These are phyloP conservation scores for Thryonomys swinderianus DNA, from an alignment of 2,113 vertebrate species.

Conservation along the genomic window DNA sequence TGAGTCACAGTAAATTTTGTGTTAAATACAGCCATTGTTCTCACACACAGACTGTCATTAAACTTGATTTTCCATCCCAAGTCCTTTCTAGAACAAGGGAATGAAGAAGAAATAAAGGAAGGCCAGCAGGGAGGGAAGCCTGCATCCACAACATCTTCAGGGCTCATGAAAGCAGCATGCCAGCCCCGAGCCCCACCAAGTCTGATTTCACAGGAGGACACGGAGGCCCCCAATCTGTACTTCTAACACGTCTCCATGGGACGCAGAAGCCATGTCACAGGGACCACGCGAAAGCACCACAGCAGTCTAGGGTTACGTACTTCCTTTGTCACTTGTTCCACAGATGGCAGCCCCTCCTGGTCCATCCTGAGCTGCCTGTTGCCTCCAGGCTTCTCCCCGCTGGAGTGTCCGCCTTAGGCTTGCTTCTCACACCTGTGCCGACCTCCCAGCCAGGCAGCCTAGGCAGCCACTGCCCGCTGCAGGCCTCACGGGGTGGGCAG, in stretches of 20 bases:
- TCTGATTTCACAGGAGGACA: background rate
- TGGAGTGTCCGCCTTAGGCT: background rate
- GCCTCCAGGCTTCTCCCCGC: background rate
- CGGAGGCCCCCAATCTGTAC: background rate
- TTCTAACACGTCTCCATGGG: background rate
- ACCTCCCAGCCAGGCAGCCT: background rate
- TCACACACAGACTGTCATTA: background rate
- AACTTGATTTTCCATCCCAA: slow-evolving; percentile 47
- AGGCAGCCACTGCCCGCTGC: background rate
- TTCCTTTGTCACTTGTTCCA: background rate
- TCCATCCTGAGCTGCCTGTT: background rate
- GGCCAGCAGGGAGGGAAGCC: background rate
- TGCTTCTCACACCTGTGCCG: background rate
- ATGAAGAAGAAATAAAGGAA: background rate
- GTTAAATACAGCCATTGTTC: slow-evolving; percentile 57
- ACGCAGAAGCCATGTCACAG: background rate
- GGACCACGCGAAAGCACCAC: background rate
- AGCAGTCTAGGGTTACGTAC: background rate
- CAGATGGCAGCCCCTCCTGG: background rate
- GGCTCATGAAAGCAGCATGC: background rate
- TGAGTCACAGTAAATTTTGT: background rate
- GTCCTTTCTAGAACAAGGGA: slow-evolving; percentile 45
- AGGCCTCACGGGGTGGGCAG: background rate
- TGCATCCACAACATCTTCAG: background rate
- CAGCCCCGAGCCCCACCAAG: too few relatives aligned